Percentiles rank a stretch among this genome's conserved stretches.
These are phyloP conservation scores for Sphaeramia orbicularis DNA, from an alignment of 2,797 vertebrate species.

Conservation along the genomic window DNA sequence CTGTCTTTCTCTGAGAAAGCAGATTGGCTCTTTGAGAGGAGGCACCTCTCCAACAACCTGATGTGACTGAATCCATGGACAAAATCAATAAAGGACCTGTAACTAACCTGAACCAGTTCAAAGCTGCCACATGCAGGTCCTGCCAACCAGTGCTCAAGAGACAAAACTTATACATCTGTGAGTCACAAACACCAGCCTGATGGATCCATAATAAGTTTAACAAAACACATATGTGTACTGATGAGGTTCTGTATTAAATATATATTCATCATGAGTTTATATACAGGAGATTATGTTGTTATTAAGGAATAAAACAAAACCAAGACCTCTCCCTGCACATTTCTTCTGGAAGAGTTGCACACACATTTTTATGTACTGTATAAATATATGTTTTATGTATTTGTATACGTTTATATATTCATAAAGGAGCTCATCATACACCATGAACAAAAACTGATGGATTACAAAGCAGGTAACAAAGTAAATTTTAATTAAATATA, in stretches of 20 bases:
- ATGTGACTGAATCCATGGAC: constrained; percentile 8
- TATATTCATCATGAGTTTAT: no score
- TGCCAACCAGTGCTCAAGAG: constrained; percentile 43
- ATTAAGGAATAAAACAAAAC: no score
- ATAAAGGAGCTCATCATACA: no score
- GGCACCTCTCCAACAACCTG: constrained; percentile 74
- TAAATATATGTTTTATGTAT: no score
- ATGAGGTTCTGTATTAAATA: not conserved
- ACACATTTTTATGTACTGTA: no score
- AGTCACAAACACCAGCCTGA: constrained; percentile 1
- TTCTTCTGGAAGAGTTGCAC: no score
- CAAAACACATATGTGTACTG: not conserved
- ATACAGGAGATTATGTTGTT: no score
- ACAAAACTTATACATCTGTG: not conserved
- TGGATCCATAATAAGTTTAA: constrained; percentile 1
- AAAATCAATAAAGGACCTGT: constrained; percentile 62
- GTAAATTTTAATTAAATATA: no score
- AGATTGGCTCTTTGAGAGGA: constrained; percentile 75
- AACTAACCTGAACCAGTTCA: constrained; percentile 67
- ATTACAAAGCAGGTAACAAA: no score
- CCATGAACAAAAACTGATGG: no score
- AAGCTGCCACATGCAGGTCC: constrained; percentile 42
- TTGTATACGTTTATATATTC: no score
- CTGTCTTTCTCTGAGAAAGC: constrained; percentile 51
- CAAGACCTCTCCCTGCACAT: no score